A percentile compares a stretch with the other conserved stretches of the same genome.
Conservation (phyloP, 2,888 invertebrate genomes). For the Tipula confusa region DNA sequence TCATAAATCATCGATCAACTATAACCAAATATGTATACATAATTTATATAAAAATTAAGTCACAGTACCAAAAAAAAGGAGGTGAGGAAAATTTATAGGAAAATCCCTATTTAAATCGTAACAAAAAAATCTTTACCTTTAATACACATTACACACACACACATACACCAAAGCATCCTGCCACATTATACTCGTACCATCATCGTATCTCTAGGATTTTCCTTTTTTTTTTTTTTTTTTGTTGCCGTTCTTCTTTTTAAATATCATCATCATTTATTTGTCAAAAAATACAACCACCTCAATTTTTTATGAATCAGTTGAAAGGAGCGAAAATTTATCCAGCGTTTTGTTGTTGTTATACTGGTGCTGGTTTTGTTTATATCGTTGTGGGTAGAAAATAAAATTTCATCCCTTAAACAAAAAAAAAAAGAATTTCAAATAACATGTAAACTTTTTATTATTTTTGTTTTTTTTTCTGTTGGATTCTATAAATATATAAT, state of each 20-base stretch:
- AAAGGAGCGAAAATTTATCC: background rate
- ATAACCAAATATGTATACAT: background rate
- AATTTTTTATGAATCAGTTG: constrained; percentile 20
- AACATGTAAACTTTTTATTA: background rate
- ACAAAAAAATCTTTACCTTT: constrained; percentile 13
- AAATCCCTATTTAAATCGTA: constrained; percentile 25
- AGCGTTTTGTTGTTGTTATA: background rate
- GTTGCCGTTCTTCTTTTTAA: background rate
- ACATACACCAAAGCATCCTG: background rate
- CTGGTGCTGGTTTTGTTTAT: too few species aligned
- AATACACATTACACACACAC: too few species aligned
- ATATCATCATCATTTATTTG: constrained; percentile 25
- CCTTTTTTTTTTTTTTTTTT: background rate
- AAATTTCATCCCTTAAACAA: background rate
- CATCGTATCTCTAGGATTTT: background rate
- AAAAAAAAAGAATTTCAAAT: background rate
- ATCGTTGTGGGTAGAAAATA: background rate
- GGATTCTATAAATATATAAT: constrained; percentile 12
- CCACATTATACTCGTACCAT: background rate
- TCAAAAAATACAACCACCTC: constrained; percentile 9
- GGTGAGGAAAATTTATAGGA: background rate
- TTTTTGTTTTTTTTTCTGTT: background rate
- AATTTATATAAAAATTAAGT: background rate
- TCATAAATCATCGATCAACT: constrained; percentile 25
- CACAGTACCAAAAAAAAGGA: background rate